These are phyloP conservation scores for Tortrix viridana DNA, from an alignment of 2,888 invertebrate species.

Conservation along the genomic window DNA sequence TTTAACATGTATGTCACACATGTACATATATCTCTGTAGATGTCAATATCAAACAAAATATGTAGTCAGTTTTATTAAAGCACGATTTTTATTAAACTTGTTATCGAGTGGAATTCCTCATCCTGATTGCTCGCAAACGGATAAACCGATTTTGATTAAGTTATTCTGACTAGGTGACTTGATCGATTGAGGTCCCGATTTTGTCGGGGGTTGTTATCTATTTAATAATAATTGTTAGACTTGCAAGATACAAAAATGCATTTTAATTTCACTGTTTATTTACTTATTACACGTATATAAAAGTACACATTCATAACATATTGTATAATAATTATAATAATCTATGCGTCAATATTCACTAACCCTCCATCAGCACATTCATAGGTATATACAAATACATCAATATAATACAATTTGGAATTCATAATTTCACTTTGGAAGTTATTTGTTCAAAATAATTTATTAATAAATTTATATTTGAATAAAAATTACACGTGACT, in stretches of 20 bases:
- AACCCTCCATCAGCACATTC: slow-evolving; percentile 26
- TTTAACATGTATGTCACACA: too few relatives aligned
- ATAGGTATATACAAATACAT: slow-evolving; percentile 22
- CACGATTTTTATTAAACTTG: too few relatives aligned
- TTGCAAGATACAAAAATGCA: background rate
- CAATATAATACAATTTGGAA: slow-evolving; percentile 16
- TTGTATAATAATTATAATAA: slow-evolving; percentile 24
- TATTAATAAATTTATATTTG: background rate
- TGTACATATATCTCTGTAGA: too few relatives aligned
- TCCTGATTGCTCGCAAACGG: too few relatives aligned
- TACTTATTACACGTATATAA: slow-evolving; percentile 26
- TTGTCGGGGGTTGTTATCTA: too few relatives aligned
- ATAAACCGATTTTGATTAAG: too few relatives aligned
- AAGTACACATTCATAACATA: slow-evolving; percentile 28
- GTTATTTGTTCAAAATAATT: slow-evolving; percentile 6
- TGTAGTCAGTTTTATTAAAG: too few relatives aligned
- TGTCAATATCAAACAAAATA: too few relatives aligned
- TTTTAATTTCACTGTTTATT: slow-evolving; percentile 21
- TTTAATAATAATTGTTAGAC: too few relatives aligned
- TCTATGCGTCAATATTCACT: slow-evolving; percentile 22
- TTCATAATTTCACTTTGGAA: slow-evolving; percentile 9
- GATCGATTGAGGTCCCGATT: too few relatives aligned
- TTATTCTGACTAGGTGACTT: too few relatives aligned
- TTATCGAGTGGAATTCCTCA: too few relatives aligned
- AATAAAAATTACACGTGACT: background rate